These are phyloP conservation scores for Toxostoma redivivum DNA, from an alignment of 2,113 vertebrate species.

Conservation along the genomic window DNA sequence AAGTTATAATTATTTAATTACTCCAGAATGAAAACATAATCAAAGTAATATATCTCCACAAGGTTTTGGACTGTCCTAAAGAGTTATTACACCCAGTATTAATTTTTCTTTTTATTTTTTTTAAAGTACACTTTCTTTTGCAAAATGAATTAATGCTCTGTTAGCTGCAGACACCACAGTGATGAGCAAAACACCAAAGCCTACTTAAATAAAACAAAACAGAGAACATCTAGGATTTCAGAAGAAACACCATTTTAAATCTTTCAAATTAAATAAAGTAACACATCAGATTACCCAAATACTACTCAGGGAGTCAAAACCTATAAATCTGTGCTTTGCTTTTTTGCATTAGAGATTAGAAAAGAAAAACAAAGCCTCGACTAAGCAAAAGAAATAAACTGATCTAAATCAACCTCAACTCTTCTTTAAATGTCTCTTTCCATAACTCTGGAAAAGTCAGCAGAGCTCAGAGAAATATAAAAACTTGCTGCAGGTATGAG, in stretches of 20 bases:
- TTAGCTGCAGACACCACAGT: background rate
- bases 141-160: background rate
- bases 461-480: background rate
- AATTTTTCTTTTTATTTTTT: background rate
- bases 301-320: background rate
- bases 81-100: background rate
- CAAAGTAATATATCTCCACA: conserved; percentile 53
- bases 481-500: background rate
- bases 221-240: background rate
- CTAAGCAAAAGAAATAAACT: background rate
- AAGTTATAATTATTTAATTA: conserved; percentile 73
- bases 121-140: background rate
- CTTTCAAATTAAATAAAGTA: conserved; percentile 1
- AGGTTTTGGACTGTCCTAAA: conserved; percentile 34
- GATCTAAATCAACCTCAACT: background rate
- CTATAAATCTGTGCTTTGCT: background rate
- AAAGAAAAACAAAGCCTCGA: background rate
- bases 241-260: background rate
- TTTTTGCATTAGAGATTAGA: background rate
- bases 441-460: background rate
- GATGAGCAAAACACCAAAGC: background rate
- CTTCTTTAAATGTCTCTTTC: background rate
- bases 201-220: background rate
- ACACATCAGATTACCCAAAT: background rate
- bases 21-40: conserved; percentile 63